A percentile compares a stretch with the other conserved stretches of the same genome.
These are phyloP conservation scores for Sebastiscus tertius DNA, from an alignment of 2,797 vertebrate genomes.

Conservation along the genomic window DNA sequence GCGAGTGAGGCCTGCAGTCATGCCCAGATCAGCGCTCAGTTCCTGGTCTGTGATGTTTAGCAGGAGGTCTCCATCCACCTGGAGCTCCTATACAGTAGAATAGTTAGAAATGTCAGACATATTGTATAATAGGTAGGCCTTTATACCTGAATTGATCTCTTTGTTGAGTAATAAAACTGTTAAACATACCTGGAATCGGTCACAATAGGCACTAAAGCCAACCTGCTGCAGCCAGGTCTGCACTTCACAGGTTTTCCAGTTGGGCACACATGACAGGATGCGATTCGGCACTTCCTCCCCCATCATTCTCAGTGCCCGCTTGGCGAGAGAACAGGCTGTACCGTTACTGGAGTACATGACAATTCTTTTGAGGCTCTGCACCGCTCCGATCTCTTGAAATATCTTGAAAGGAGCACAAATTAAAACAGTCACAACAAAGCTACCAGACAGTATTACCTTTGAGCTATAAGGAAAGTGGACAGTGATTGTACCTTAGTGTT, in stretches of 20 bases:
- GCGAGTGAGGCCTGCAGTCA: conserved; percentile 88
- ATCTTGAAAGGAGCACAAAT: conserved; percentile 79
- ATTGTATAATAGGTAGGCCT: not conserved
- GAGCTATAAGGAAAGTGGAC: not conserved
- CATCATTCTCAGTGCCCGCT: conserved; percentile 89
- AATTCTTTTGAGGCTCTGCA: conserved; percentile 94
- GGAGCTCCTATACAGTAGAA: conserved; percentile 84
- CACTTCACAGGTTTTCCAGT: conserved; percentile 95
- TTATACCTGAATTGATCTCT: not conserved
- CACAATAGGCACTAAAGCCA: conserved; percentile 88
- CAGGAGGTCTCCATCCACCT: conserved; percentile 96
- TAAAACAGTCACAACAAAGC: not conserved
- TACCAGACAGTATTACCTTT: not conserved
- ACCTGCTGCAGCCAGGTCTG: conserved; percentile 97
- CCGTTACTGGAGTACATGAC: conserved; percentile 95
- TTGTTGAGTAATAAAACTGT: not conserved
- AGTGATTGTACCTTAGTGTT: conserved; percentile 89
- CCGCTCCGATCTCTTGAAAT: conserved; percentile 95
- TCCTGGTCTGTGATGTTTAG: conserved; percentile 91
- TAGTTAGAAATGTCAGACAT: not conserved
- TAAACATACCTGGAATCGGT: conserved; percentile 88
- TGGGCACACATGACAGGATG: conserved; percentile 91
- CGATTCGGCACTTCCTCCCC: conserved; percentile 91
- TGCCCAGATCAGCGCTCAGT: conserved; percentile 87
- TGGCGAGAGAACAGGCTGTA: conserved; percentile 90